A percentile compares a stretch with the other conserved stretches of the same genome.
Conservation (phyloP, 2,797 vertebrate species). For the Sebastes oblongus region DNA sequence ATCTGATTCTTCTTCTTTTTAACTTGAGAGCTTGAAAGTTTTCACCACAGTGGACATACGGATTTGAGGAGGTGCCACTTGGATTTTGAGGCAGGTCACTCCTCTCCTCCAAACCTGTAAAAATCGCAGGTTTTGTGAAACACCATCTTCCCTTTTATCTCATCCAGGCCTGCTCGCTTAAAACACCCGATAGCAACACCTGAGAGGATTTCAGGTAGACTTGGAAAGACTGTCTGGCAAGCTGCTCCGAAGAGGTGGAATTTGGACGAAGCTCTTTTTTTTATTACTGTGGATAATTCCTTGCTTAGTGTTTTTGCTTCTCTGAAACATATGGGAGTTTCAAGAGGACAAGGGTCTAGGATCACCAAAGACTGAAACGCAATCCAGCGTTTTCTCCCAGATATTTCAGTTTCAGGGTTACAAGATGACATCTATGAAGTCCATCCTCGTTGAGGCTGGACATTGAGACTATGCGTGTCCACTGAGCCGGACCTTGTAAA, state of each 20-base stretch:
- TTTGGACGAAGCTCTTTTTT: constrained; percentile 19
- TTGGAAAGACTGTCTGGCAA: constrained; percentile 54
- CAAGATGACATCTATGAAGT: constrained; percentile 66
- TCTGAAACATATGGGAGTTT: constrained; percentile 51
- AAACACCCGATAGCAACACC: constrained; percentile 44
- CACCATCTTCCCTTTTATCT: constrained; percentile 45
- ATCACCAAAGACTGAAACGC: constrained; percentile 72
- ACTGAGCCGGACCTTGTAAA: constrained; percentile 62
- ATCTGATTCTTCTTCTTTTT: constrained; percentile 49
- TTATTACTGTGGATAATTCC: constrained; percentile 30
- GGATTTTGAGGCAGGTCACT: constrained; percentile 28
- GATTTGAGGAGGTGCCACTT: constrained; percentile 9
- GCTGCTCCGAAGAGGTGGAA: constrained; percentile 29
- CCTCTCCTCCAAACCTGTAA: constrained; percentile 4
- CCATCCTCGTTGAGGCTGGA: constrained; percentile 56
- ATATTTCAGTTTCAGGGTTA: constrained; percentile 65
- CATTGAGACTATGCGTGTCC: constrained; percentile 59
- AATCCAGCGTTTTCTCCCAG: constrained; percentile 71
- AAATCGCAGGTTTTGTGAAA: constrained; percentile 49
- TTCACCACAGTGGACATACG: constrained; percentile 4
- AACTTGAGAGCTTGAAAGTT: constrained; percentile 17
- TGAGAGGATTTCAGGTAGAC: constrained; percentile 44
- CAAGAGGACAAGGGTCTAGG: constrained; percentile 39
- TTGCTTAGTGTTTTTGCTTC: constrained; percentile 27
- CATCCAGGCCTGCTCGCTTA: constrained; percentile 20